phyloP scores from a whole-genome alignment of 2,888 invertebrate species.

The Philopedon plagiatum region DNA sequence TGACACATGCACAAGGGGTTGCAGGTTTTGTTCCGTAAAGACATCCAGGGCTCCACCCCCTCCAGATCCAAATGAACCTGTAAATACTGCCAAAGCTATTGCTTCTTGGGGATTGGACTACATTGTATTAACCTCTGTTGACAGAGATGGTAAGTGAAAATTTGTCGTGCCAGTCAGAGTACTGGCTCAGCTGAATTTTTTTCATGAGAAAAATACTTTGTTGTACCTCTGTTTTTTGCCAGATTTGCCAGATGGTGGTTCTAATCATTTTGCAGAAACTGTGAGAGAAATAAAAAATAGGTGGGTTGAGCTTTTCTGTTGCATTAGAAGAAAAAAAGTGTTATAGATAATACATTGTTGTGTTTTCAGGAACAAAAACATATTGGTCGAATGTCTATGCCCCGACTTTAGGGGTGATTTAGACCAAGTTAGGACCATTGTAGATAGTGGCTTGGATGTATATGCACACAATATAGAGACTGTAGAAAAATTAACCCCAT shows the following conservation, averaged over 20 bases:
- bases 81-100: constrained; percentile 93
- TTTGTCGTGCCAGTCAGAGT: no score
- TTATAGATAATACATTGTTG: no score
- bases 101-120: constrained; percentile 97
- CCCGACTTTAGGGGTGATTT: constrained; percentile 94
- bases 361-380: constrained; percentile 79
- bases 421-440: constrained; percentile 81
- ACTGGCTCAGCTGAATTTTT: no score
- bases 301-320: no score
- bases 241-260: constrained; percentile 96
- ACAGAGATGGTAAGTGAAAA: constrained; percentile 86
- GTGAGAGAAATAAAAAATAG: constrained; percentile 87
- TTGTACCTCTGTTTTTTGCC: no score
- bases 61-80: constrained; percentile 90
- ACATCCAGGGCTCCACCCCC: constrained; percentile 92
- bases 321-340: no score
- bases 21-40: constrained; percentile 98
- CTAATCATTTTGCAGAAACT: constrained; percentile 93
- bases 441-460: constrained; percentile 90
- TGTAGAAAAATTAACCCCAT: constrained; percentile 90
- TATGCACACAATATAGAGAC: constrained; percentile 99
- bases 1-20: constrained; percentile 99
- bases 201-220: not conserved
- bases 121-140: constrained; percentile 97
- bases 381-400: constrained; percentile 96